phyloP scores from a whole-genome alignment of 2,113 vertebrate genomes.

The Ginglymostoma cirratum region DNA sequence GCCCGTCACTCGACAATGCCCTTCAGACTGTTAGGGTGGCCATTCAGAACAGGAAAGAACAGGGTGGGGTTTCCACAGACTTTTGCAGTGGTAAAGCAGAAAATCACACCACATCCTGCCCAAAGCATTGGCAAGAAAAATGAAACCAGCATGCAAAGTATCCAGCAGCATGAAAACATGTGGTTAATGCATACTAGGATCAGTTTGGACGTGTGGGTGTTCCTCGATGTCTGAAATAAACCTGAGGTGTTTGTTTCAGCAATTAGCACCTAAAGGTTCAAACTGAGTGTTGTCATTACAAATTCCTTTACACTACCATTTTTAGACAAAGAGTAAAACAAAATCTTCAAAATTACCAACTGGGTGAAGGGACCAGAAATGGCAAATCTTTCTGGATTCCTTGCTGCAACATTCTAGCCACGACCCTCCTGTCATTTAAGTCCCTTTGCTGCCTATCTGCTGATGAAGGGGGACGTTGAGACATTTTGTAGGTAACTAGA shows the following conservation, averaged over 20 bases:
- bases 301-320: background rate
- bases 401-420: background rate
- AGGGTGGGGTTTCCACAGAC: background rate
- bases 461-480: background rate
- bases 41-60: background rate
- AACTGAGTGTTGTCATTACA: background rate
- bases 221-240: slow-evolving; percentile 20
- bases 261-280: slow-evolving; percentile 24
- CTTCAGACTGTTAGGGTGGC: background rate
- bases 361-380: background rate
- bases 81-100: background rate
- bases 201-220: background rate
- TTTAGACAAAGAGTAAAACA: background rate
- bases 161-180: background rate
- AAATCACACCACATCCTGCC: background rate
- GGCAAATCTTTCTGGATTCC: background rate
- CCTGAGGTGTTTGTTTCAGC: background rate
- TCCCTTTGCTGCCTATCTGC: background rate
- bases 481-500: background rate
- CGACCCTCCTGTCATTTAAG: background rate
- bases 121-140: background rate
- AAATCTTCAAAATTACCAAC: background rate
- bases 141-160: background rate
- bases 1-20: too few relatives aligned
- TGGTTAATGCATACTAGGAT: background rate